Conservation (phyloP, 2,113 vertebrate species). For the Malurus alboscapulatus region DNA sequence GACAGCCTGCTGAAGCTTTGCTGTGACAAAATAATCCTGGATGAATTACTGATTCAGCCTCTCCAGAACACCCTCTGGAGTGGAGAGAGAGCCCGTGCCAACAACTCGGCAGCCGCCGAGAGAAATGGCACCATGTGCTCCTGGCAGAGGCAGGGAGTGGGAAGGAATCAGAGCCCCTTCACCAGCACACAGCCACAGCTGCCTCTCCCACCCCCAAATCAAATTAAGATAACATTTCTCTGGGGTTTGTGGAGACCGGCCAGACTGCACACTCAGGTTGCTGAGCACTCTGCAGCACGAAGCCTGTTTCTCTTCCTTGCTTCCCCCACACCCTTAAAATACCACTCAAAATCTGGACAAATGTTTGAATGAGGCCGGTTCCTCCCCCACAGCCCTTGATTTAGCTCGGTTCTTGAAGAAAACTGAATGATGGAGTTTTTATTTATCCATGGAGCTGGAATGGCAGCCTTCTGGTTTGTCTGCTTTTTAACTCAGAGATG, state of each 20-base stretch:
- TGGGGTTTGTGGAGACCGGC: neutral
- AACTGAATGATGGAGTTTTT: neutral
- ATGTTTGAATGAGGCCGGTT: neutral
- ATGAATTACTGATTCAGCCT: neutral
- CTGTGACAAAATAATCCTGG: neutral
- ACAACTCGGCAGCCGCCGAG: neutral
- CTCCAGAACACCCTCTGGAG: neutral
- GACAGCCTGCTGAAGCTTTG: neutral
- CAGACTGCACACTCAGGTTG: neutral
- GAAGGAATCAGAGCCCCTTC: neutral
- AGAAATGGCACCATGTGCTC: neutral
- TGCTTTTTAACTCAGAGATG: neutral
- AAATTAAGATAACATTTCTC: neutral
- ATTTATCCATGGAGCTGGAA: neutral
- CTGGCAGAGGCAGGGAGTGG: neutral
- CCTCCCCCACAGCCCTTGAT: neutral
- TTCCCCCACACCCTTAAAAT: conserved; percentile 30
- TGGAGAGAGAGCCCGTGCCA: neutral
- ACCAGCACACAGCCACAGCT: neutral
- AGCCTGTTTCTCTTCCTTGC: neutral
- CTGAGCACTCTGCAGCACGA: conserved; percentile 1
- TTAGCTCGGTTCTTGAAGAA: neutral
- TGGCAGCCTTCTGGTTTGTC: neutral
- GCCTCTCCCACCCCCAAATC: neutral
- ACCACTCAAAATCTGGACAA: conserved; percentile 13